Conservation (phyloP, 35 echinoderm and acorn worm genomes). For the Ophiothrix spiculata region DNA sequence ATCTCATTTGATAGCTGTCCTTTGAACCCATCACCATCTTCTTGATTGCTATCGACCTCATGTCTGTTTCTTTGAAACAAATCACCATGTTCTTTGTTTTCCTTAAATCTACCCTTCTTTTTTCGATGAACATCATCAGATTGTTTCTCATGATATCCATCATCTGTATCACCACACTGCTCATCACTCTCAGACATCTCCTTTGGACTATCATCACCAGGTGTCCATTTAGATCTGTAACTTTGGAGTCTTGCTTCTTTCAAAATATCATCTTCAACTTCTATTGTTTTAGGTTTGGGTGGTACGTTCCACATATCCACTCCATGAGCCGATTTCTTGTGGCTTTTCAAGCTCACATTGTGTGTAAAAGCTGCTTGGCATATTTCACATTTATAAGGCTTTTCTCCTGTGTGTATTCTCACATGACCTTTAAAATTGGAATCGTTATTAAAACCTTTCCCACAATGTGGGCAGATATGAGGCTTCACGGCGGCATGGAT, state of each 20-base stretch:
- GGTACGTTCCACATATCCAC: constrained; percentile 17
- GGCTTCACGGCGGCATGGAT: constrained; percentile 32
- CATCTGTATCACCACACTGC: neutral
- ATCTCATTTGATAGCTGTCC: too few species aligned
- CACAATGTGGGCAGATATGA: constrained; percentile 19
- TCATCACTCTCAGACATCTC: too few species aligned
- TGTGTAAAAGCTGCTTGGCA: constrained; percentile 29
- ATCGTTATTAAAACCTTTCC: constrained; percentile 5
- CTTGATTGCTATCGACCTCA: too few species aligned
- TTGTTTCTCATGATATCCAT: neutral
- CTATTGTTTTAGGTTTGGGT: neutral
- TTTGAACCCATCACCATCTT: too few species aligned
- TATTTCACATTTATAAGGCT: constrained; percentile 49
- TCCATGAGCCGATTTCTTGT: constrained; percentile 40
- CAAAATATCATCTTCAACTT: neutral
- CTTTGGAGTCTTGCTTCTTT: neutral
- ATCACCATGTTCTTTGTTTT: neutral
- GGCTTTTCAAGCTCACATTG: constrained; percentile 40
- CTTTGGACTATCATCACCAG: too few species aligned
- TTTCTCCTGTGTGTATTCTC: constrained; percentile 46
- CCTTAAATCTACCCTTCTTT: neutral
- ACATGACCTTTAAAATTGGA: constrained; percentile 23
- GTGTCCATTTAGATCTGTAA: neutral
- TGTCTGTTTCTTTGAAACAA: neutral
- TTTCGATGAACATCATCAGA: neutral